Percentiles rank a stretch among this genome's conserved stretches.
phyloP scores from a whole-genome alignment of 2,888 invertebrate species.

The Eudemis profundana region DNA sequence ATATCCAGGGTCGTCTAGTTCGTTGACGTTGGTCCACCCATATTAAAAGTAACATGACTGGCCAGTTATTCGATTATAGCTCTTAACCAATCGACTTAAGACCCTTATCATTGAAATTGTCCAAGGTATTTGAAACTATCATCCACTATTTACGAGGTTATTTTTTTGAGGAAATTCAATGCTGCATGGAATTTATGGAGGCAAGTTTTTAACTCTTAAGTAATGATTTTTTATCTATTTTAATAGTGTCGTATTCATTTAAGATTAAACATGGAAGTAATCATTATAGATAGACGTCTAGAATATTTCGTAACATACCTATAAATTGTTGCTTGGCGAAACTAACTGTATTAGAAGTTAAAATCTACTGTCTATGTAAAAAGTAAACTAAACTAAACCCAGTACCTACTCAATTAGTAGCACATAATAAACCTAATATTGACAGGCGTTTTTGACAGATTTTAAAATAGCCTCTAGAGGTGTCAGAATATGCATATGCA shows the following conservation, averaged over 20 bases:
- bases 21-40: constrained; percentile 33
- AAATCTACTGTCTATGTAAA: too few relatives aligned
- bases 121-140: constrained; percentile 16
- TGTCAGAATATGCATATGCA: too few relatives aligned
- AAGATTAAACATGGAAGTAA: constrained; percentile 10
- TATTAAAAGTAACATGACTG: constrained; percentile 11
- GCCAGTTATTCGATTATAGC: constrained; percentile 4
- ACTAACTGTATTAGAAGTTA: too few relatives aligned
- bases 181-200: constrained; percentile 16
- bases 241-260: constrained; percentile 23
- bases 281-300: not conserved
- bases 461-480: too few relatives aligned
- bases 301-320: too few relatives aligned
- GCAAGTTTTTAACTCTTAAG: constrained; percentile 1
- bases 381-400: too few relatives aligned
- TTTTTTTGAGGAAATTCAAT: constrained; percentile 23
- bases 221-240: constrained; percentile 13
- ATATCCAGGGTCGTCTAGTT: constrained; percentile 43
- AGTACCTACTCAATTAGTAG: too few relatives aligned
- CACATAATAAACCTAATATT: too few relatives aligned
- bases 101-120: not conserved
- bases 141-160: constrained; percentile 16
- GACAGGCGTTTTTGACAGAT: too few relatives aligned
- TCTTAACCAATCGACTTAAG: constrained; percentile 1
- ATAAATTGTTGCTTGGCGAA: too few relatives aligned